Evolutionary conservation across 2,888 invertebrate species (phyloP).

Genomic region (Heliconius hortense): DNA sequence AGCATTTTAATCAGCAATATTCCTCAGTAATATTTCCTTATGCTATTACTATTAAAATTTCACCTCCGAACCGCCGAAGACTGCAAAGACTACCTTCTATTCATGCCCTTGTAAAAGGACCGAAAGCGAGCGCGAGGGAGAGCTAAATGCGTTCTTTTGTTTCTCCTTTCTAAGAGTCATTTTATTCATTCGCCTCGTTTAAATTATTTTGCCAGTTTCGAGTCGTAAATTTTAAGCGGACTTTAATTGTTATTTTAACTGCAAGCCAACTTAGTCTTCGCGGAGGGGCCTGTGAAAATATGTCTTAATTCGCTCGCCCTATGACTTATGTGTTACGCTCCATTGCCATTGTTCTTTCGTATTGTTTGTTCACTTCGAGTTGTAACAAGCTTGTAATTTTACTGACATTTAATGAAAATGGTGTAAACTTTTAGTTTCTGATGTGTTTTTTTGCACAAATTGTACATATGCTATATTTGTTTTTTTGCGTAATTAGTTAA

Average conservation of each 20-base stretch:
- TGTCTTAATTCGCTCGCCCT: conserved; percentile 78
- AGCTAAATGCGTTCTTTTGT: conserved; percentile 73
- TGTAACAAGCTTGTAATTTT: conserved; percentile 1
- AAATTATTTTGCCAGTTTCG: conserved; percentile 79
- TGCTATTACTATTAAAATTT: conserved; percentile 78
- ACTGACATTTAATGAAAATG: background rate
- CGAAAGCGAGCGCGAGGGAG: conserved; percentile 60
- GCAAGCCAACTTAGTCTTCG: conserved; percentile 75
- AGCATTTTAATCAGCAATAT: conserved; percentile 71
- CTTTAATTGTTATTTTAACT: conserved; percentile 83
- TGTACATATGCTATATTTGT: too few relatives aligned
- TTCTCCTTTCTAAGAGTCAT: conserved; percentile 71
- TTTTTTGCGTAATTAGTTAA: background rate
- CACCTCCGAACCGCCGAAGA: conserved; percentile 66
- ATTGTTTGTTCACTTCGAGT: conserved; percentile 25
- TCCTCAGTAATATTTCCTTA: conserved; percentile 74
- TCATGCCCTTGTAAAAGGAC: conserved; percentile 63
- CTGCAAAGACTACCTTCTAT: conserved; percentile 59
- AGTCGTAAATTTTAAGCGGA: conserved; percentile 80
- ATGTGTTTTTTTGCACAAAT: too few relatives aligned
- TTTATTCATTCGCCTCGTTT: conserved; percentile 69
- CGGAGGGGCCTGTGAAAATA: conserved; percentile 70
- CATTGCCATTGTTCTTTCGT: conserved; percentile 48
- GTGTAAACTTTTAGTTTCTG: background rate
- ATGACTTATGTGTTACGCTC: conserved; percentile 70